Evolutionary conservation across 2,113 vertebrate genomes (phyloP).

Genomic region (Chauna torquata): DNA sequence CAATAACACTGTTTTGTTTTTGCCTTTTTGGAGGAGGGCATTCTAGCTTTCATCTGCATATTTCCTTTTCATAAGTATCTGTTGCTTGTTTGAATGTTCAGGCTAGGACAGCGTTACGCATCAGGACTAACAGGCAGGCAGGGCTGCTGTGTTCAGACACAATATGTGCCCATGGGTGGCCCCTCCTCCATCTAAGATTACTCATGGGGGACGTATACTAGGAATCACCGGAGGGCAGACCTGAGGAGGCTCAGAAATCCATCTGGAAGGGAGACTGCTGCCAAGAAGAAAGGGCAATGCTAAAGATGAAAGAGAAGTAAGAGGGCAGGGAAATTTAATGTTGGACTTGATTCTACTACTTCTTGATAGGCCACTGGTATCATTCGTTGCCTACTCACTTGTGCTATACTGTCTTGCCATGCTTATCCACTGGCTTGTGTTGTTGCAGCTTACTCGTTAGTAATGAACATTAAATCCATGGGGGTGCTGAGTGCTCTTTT

Average conservation of each 20-base stretch:
- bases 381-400: background rate
- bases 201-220: background rate
- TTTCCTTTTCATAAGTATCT: background rate
- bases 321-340: background rate
- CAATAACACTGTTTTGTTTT: background rate
- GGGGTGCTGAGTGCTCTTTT: background rate
- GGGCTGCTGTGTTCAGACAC: background rate
- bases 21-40: background rate
- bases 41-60: background rate
- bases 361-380: background rate
- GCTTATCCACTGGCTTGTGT: background rate
- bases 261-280: background rate
- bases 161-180: background rate
- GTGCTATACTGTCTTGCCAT: background rate
- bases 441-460: background rate
- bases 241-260: background rate
- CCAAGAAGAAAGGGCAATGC: background rate
- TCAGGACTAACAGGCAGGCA: background rate
- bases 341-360: background rate
- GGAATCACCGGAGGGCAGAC: background rate
- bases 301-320: background rate
- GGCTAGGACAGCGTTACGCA: background rate
- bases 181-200: background rate
- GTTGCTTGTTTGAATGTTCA: background rate
- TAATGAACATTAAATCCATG: background rate